A percentile compares a stretch with the other conserved stretches of the same genome.
Evolutionary conservation across 2,888 invertebrate species (phyloP).

Genomic region (Heteromyza rotundicornis): DNA sequence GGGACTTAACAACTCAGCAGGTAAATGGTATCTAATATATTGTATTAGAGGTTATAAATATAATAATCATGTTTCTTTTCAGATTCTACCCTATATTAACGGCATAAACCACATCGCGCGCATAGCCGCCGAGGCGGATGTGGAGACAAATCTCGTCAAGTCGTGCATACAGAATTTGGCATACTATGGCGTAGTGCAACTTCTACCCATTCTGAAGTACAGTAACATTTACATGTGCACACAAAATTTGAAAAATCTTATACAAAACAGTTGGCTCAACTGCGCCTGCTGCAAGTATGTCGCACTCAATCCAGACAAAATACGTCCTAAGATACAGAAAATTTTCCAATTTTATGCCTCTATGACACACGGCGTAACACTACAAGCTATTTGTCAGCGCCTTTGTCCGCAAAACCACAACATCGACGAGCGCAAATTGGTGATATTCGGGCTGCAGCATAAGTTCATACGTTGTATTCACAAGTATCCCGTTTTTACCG

Average conservation of each 20-base stretch:
- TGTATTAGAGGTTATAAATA: neutral
- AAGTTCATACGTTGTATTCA: conserved; percentile 68
- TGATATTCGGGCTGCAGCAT: conserved; percentile 68
- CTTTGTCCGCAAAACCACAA: conserved; percentile 68
- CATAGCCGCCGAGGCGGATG: conserved; percentile 88
- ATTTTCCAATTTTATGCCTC: conserved; percentile 68
- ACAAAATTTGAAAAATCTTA: conserved; percentile 73
- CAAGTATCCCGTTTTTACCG: conserved; percentile 65
- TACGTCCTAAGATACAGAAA: conserved; percentile 55
- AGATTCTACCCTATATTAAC: conserved; percentile 80
- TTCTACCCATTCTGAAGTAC: conserved; percentile 83
- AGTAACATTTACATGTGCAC: conserved; percentile 86
- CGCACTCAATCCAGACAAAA: conserved; percentile 53
- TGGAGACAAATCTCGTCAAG: conserved; percentile 92
- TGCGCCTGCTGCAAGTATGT: conserved; percentile 70
- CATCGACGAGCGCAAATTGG: conserved; percentile 64
- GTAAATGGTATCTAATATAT: conserved; percentile 59
- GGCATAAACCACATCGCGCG: conserved; percentile 91
- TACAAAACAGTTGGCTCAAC: conserved; percentile 71
- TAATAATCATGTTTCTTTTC: conserved; percentile 3
- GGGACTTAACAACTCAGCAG: conserved; percentile 95
- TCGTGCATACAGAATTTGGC: conserved; percentile 92
- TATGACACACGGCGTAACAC: conserved; percentile 74
- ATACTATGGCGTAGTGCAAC: conserved; percentile 75
- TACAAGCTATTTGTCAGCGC: conserved; percentile 73